Percentiles rank a stretch among this genome's conserved stretches.
Conservation (phyloP, 2,888 invertebrate genomes). For the Hyposoter dolosus region DNA sequence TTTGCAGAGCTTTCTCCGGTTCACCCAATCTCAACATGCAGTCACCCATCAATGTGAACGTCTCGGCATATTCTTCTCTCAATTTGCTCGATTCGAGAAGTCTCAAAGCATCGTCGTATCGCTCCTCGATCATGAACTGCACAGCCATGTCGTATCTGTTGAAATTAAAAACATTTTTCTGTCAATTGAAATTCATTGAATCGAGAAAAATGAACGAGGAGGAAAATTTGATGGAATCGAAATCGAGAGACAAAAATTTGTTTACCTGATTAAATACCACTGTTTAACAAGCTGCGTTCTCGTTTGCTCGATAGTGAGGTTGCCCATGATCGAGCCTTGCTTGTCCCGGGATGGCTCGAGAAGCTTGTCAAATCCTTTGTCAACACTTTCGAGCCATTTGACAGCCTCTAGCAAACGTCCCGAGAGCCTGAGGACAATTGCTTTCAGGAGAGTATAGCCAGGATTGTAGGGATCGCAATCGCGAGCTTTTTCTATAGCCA, state of each 20-base stretch:
- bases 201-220: not conserved
- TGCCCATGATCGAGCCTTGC: conserved; percentile 70
- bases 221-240: not conserved
- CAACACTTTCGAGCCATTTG: conserved; percentile 71
- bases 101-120: conserved; percentile 60
- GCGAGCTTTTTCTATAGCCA: conserved; percentile 72
- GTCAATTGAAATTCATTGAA: too few relatives aligned
- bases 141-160: conserved; percentile 69
- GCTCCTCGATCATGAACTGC: conserved; percentile 61
- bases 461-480: conserved; percentile 76
- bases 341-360: conserved; percentile 67
- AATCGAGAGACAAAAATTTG: not conserved
- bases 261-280: conserved; percentile 70
- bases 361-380: conserved; percentile 71
- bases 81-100: conserved; percentile 57
- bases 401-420: conserved; percentile 72
- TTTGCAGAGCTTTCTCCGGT: conserved; percentile 52
- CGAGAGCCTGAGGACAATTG: conserved; percentile 71
- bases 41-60: conserved; percentile 64
- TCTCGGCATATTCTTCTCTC: conserved; percentile 51
- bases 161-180: not conserved
- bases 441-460: conserved; percentile 73
- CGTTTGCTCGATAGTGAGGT: conserved; percentile 67
- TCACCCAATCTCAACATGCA: conserved; percentile 61
- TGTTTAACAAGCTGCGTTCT: conserved; percentile 71